These are phyloP conservation scores for Tenualosa thibaudeaui DNA, from an alignment of 2,797 vertebrate species.

Conservation along the genomic window DNA sequence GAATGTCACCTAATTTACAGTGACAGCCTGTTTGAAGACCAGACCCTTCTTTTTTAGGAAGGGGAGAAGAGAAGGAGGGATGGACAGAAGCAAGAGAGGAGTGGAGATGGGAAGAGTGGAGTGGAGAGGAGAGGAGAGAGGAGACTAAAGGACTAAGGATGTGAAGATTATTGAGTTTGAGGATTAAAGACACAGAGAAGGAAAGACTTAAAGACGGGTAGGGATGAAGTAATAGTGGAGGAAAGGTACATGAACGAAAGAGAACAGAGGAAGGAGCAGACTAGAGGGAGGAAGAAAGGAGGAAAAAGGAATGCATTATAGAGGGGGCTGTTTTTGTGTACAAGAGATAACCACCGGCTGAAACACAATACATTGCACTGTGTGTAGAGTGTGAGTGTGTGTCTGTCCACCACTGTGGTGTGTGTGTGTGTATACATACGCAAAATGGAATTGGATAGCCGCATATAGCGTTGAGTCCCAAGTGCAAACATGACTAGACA, in stretches of 20 bases:
- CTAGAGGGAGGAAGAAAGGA: not conserved
- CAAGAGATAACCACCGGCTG: not conserved
- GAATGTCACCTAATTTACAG: constrained; percentile 64
- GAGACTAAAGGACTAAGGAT: not conserved
- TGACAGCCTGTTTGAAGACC: constrained; percentile 60
- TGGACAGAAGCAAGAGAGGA: not conserved
- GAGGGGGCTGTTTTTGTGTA: not conserved
- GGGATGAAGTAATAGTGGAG: not conserved
- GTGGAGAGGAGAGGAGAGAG: not conserved
- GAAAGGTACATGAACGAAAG: not conserved
- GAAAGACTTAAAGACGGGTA: not conserved
- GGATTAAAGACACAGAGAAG: not conserved
- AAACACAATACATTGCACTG: not conserved
- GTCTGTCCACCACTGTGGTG: constrained; percentile 13
- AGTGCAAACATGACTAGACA: not conserved
- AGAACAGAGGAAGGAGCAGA: not conserved
- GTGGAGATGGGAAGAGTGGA: not conserved
- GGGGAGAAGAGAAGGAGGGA: constrained; percentile 19
- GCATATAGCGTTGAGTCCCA: not conserved
- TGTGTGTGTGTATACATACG: not conserved
- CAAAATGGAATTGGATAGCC: not conserved
- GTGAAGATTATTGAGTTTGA: not conserved
- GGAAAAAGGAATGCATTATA: not conserved
- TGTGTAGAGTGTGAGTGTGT: not conserved
- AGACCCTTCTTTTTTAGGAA: constrained; percentile 34